phyloP scores from a whole-genome alignment of 1,140 invertebrate genomes.

The Trachelipus rathkii region DNA sequence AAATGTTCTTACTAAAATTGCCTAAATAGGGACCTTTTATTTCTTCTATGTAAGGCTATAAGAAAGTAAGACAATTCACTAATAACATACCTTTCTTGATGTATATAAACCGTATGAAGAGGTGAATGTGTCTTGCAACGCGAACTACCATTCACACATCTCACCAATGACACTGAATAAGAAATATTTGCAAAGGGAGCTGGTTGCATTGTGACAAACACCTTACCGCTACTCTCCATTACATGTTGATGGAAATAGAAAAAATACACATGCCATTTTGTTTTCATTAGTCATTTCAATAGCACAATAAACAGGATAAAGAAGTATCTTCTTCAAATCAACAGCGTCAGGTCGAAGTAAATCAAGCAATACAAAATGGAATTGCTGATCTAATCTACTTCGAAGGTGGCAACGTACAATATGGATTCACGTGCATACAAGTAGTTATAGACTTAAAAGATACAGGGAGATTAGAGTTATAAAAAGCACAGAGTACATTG shows the following conservation, averaged over 20 bases:
- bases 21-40: too few relatives aligned
- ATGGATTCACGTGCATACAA: too few relatives aligned
- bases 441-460: background rate
- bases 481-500: background rate
- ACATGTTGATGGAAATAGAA: background rate
- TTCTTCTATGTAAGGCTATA: too few relatives aligned
- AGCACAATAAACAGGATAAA: background rate
- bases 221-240: background rate
- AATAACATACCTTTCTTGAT: background rate
- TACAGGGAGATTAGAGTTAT: background rate
- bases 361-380: background rate
- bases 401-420: too few relatives aligned
- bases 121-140: background rate
- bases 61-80: too few relatives aligned
- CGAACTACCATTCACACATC: background rate
- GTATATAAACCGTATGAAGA: background rate
- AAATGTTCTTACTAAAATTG: too few relatives aligned
- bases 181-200: conserved; percentile 1
- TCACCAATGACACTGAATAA: background rate
- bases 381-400: background rate
- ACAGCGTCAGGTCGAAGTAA: background rate
- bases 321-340: background rate
- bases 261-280: background rate
- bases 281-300: background rate
- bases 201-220: background rate